Evolutionary conservation across 2,888 invertebrate species (phyloP).

Genomic region (Dryocosmus kuriphilus): DNA sequence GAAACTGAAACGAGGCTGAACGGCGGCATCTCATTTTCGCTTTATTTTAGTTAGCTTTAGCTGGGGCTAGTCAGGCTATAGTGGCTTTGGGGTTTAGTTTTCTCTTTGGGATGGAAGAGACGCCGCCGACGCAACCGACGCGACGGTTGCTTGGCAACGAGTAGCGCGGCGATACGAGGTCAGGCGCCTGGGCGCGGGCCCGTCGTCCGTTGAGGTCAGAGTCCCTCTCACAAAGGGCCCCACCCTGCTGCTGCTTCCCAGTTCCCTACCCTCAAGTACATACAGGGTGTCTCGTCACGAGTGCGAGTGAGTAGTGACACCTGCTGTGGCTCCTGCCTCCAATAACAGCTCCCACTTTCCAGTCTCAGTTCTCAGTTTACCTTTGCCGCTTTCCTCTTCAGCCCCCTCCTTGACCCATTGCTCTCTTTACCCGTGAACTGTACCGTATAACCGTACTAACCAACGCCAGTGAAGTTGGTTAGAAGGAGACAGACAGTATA

Average conservation of each 20-base stretch:
- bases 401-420: background rate
- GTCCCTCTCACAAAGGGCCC: constrained; percentile 70
- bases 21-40: too few species aligned
- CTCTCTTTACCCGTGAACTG: too few species aligned
- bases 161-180: constrained; percentile 60
- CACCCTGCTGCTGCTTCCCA: constrained; percentile 46
- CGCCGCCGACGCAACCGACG: constrained; percentile 50
- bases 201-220: constrained; percentile 71
- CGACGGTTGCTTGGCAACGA: constrained; percentile 70
- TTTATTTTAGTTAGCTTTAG: too few species aligned
- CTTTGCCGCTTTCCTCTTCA: constrained; percentile 9
- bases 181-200: constrained; percentile 65
- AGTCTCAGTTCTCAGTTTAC: constrained; percentile 15
- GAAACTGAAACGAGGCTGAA: background rate
- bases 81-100: too few species aligned
- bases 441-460: too few species aligned
- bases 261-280: constrained; percentile 47
- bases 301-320: constrained; percentile 54
- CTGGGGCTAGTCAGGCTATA: too few species aligned
- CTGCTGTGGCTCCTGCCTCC: constrained; percentile 51
- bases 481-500: too few species aligned
- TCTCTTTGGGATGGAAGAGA: constrained; percentile 41
- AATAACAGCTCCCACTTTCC: constrained; percentile 34
- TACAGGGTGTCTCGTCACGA: constrained; percentile 59
- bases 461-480: too few species aligned